Conservation (phyloP, 2,797 vertebrate genomes). For the Netta rufina region DNA sequence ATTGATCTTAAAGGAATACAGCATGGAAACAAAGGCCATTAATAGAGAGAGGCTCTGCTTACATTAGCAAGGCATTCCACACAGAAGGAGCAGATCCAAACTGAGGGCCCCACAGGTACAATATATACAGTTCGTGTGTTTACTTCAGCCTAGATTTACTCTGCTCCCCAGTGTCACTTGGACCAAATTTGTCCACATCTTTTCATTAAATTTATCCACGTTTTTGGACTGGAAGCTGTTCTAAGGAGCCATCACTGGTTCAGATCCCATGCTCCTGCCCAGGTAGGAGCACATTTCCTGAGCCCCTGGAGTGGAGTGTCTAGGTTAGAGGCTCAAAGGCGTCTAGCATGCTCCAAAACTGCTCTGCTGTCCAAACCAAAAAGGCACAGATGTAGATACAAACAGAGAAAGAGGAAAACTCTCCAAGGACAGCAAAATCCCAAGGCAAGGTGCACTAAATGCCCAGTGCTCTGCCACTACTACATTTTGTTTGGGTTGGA, state of each 20-base stretch:
- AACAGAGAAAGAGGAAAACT: not conserved
- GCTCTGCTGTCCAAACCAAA: not conserved
- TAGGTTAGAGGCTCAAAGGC: not conserved
- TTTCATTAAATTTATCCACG: not conserved
- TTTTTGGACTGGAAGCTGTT: not conserved
- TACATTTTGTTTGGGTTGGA: not conserved
- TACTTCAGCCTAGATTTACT: not conserved
- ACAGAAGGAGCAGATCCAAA: constrained; percentile 21
- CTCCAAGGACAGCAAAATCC: not conserved
- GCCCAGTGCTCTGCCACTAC: not conserved
- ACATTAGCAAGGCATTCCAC: constrained; percentile 33
- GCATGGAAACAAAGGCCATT: constrained; percentile 49
- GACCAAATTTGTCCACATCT: not conserved
- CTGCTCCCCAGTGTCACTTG: not conserved
- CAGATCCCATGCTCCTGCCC: not conserved
- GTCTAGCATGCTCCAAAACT: accelerated
- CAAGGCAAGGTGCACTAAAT: not conserved
- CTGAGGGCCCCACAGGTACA: not conserved
- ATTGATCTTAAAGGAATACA: constrained; percentile 65
- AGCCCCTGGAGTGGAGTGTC: not conserved
- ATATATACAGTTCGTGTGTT: not conserved
- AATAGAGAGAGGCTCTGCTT: constrained; percentile 23
- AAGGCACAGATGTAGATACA: not conserved
- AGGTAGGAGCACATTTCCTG: not conserved
- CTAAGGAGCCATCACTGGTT: not conserved